Evolutionary conservation across 37 sponge, comb jelly and placozoan species (phyloP).

Genomic region (Ianthella basta): DNA sequence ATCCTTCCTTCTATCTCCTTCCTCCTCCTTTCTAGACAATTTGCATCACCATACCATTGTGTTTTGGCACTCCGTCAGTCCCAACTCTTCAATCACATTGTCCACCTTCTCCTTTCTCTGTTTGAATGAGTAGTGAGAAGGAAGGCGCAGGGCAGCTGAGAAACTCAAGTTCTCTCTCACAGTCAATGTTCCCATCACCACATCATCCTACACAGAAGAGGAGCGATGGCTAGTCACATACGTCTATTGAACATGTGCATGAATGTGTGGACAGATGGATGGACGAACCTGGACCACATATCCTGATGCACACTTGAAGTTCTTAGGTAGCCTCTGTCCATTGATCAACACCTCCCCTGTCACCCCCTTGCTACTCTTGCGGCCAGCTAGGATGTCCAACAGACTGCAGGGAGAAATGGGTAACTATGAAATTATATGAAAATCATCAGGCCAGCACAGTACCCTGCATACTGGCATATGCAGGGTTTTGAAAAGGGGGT

Average conservation of each 20-base stretch:
- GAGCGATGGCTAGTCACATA: too few species aligned
- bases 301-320: constrained; percentile 69
- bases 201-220: constrained; percentile 67
- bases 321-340: constrained; percentile 46
- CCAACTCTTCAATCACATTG: constrained; percentile 72
- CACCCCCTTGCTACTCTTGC: constrained; percentile 40
- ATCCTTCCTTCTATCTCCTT: too few species aligned
- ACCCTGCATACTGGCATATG: too few species aligned
- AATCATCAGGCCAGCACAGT: too few species aligned
- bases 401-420: constrained; percentile 36
- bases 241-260: constrained; percentile 5
- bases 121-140: constrained; percentile 27
- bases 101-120: constrained; percentile 72
- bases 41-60: too few species aligned
- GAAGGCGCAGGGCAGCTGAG: constrained; percentile 83
- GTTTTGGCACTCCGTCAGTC: constrained; percentile 47
- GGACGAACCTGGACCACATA: constrained; percentile 71
- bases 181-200: constrained; percentile 83
- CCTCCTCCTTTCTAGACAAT: too few species aligned
- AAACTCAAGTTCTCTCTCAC: constrained; percentile 82
- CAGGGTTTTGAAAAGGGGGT: too few species aligned
- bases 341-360: constrained; percentile 59
- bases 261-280: constrained; percentile 10
- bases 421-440: too few species aligned
- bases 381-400: constrained; percentile 75